Evolutionary conservation across 2,888 invertebrate genomes (phyloP).

Genomic region (Stenolophus ochropezus): DNA sequence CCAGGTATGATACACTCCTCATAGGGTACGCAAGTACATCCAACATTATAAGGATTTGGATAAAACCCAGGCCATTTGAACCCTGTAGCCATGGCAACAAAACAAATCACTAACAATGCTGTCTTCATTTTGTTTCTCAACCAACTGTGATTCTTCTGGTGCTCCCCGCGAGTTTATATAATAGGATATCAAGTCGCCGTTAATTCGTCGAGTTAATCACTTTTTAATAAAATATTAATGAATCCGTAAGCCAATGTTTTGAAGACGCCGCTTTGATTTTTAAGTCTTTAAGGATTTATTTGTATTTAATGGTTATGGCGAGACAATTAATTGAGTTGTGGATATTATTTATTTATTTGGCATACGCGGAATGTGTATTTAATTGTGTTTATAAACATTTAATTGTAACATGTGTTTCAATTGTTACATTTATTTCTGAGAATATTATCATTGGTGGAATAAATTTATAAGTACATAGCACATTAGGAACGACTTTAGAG

Average conservation of each 20-base stretch:
- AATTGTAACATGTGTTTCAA: too few relatives aligned
- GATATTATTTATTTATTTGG: not conserved
- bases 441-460: too few relatives aligned
- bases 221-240: conserved; percentile 7
- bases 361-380: too few relatives aligned
- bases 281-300: not conserved
- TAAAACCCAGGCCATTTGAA: not conserved
- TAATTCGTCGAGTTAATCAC: not conserved
- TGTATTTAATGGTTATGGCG: conserved; percentile 15
- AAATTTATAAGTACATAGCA: too few relatives aligned
- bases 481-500: too few relatives aligned
- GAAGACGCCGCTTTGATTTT: not conserved
- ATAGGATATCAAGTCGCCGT: not conserved
- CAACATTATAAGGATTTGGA: not conserved
- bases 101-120: not conserved
- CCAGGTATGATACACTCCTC: not conserved
- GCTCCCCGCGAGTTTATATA: not conserved
- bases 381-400: too few relatives aligned
- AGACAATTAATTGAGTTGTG: not conserved
- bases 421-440: too few relatives aligned
- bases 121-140: conserved; percentile 3
- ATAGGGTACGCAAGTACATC: not conserved
- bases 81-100: not conserved
- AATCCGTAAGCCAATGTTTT: not conserved
- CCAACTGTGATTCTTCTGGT: not conserved